These are phyloP conservation scores for Sarcophaga rosellei DNA, from an alignment of 2,888 invertebrate genomes.

Conservation along the genomic window DNA sequence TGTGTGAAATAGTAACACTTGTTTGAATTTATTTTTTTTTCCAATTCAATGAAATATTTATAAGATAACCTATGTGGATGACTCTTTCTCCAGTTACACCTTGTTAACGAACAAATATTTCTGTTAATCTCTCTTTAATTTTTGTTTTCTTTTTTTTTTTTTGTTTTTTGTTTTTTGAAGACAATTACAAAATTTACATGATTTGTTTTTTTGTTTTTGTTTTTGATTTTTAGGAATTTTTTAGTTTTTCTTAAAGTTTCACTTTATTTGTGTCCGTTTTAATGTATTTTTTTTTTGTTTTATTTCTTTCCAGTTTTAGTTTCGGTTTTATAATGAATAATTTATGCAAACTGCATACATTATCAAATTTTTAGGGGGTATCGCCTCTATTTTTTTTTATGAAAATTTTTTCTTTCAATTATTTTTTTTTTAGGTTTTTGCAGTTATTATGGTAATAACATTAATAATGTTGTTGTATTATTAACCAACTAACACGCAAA, in stretches of 20 bases:
- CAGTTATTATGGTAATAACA: conserved; percentile 47
- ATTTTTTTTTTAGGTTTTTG: conserved; percentile 31
- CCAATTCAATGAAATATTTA: conserved; percentile 1
- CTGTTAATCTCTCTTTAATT: background rate
- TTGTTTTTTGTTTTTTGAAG: conserved; percentile 35
- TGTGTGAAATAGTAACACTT: conserved; percentile 29
- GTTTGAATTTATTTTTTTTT: background rate
- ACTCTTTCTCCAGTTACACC: conserved; percentile 14
- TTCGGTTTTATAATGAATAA: conserved; percentile 46
- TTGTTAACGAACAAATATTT: conserved; percentile 39
- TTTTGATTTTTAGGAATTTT: background rate
- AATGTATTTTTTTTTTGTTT: background rate
- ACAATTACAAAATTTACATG: conserved; percentile 53
- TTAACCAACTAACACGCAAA: conserved; percentile 69
- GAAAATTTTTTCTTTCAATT: conserved; percentile 10
- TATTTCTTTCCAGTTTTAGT: background rate
- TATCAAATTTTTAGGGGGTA: conserved; percentile 45
- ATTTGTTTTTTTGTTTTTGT: conserved; percentile 23
- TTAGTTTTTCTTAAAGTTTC: conserved; percentile 31
- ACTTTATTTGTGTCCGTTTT: conserved; percentile 16
- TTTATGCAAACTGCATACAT: conserved; percentile 64
- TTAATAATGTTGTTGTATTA: conserved; percentile 54
- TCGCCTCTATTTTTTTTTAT: conserved; percentile 35
- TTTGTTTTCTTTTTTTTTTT: conserved; percentile 23
- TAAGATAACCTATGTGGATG: background rate